Conservation (phyloP, 2,888 invertebrate species). For the Caenorhabditis imperialis region DNA sequence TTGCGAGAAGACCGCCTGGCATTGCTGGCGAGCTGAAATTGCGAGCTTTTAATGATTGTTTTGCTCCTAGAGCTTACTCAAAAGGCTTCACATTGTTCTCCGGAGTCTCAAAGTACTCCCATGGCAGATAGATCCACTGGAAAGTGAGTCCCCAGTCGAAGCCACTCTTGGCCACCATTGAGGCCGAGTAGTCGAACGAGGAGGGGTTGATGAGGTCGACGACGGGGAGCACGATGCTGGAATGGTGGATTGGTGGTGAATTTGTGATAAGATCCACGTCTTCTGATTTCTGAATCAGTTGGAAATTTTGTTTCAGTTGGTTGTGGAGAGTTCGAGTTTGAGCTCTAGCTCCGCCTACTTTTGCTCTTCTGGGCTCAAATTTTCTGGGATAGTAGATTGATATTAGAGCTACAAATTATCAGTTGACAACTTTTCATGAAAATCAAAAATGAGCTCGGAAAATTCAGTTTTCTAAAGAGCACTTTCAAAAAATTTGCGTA, state of each 20-base stretch:
- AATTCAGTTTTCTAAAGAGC: too few species aligned
- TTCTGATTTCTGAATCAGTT: too few species aligned
- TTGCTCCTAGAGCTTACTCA: conserved; percentile 54
- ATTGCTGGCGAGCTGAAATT: conserved; percentile 88
- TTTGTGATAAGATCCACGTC: background rate
- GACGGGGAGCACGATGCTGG: conserved; percentile 95
- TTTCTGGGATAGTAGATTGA: too few species aligned
- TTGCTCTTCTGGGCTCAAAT: too few species aligned
- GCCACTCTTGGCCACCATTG: conserved; percentile 98
- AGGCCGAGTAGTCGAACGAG: conserved; percentile 89
- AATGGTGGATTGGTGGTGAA: conserved; percentile 21
- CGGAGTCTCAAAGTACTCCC: conserved; percentile 83
- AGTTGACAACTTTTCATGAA: too few species aligned
- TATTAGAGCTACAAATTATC: too few species aligned
- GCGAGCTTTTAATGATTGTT: background rate
- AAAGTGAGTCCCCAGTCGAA: conserved; percentile 99
- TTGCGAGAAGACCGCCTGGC: conserved; percentile 94
- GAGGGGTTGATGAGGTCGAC: conserved; percentile 99
- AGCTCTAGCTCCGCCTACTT: too few species aligned
- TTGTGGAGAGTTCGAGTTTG: too few species aligned
- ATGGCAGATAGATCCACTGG: conserved; percentile 87
- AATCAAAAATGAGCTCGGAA: too few species aligned
- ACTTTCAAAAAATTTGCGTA: too few species aligned
- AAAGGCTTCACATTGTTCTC: conserved; percentile 82
- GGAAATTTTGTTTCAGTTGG: too few species aligned